phyloP scores from a whole-genome alignment of 2,113 vertebrate genomes.

The Ovis canadensis region DNA sequence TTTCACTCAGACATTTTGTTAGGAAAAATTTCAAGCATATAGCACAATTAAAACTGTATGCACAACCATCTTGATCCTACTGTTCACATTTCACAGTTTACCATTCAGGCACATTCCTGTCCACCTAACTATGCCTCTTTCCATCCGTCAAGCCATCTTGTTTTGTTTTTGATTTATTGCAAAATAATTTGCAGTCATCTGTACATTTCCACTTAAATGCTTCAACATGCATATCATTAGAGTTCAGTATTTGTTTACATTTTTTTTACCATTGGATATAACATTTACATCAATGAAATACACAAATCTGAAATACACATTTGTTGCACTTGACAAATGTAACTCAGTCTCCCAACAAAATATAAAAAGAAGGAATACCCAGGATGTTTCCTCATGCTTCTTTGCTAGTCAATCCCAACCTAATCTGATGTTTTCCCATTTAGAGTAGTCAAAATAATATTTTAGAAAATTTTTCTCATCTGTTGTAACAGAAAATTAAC shows the following conservation, averaged over 20 bases:
- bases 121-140: not conserved
- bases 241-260: conserved; percentile 17
- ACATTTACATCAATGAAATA: not conserved
- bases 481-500: not conserved
- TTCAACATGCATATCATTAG: not conserved
- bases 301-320: not conserved
- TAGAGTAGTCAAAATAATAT: not conserved
- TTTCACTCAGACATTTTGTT: conserved; percentile 10
- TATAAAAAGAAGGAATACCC: not conserved
- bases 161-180: not conserved
- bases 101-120: not conserved
- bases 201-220: not conserved
- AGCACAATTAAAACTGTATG: not conserved
- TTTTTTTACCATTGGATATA: not conserved
- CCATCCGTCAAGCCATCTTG: not conserved
- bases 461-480: not conserved
- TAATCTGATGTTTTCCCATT: not conserved
- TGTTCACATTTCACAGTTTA: not conserved
- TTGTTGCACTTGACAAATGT: not conserved
- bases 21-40: conserved; percentile 14
- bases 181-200: not conserved
- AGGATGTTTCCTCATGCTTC: not conserved
- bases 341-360: not conserved
- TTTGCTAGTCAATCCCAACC: not conserved
- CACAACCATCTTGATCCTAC: not conserved